A percentile compares a stretch with the other conserved stretches of the same genome.
Conservation (phyloP, 2,888 invertebrate genomes). For the Philopedon plagiatum region DNA sequence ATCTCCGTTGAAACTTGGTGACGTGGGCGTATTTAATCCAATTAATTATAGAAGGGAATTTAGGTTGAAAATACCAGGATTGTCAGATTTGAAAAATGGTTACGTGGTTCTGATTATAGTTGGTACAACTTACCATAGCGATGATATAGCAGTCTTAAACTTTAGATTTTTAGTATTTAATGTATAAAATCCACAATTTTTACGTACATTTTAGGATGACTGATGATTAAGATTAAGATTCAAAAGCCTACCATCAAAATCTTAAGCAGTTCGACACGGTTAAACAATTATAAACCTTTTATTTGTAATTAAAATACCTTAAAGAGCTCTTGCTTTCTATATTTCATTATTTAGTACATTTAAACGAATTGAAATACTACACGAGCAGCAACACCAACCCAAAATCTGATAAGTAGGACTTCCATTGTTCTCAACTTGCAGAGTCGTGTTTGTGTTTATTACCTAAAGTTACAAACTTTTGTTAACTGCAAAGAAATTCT, state of each 20-base stretch:
- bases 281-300: too few species aligned
- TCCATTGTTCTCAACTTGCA: conserved; percentile 38
- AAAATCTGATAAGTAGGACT: conserved; percentile 26
- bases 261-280: too few species aligned
- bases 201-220: too few species aligned
- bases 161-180: too few species aligned
- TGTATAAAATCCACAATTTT: too few species aligned
- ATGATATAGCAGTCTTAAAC: too few species aligned
- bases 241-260: too few species aligned
- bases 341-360: conserved; percentile 31
- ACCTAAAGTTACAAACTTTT: conserved; percentile 39
- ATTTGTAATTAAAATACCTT: not conserved
- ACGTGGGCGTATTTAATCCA: not conserved
- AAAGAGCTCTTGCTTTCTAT: not conserved
- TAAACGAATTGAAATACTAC: conserved; percentile 12
- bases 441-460: conserved; percentile 39
- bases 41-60: not conserved
- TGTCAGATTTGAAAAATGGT: too few species aligned
- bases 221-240: too few species aligned
- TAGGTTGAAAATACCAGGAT: too few species aligned
- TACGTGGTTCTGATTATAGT: too few species aligned
- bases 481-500: conserved; percentile 38
- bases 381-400: conserved; percentile 1
- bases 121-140: too few species aligned
- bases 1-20: not conserved